phyloP scores from a whole-genome alignment of 2,888 invertebrate species.

The Notocelia uddmanniana region DNA sequence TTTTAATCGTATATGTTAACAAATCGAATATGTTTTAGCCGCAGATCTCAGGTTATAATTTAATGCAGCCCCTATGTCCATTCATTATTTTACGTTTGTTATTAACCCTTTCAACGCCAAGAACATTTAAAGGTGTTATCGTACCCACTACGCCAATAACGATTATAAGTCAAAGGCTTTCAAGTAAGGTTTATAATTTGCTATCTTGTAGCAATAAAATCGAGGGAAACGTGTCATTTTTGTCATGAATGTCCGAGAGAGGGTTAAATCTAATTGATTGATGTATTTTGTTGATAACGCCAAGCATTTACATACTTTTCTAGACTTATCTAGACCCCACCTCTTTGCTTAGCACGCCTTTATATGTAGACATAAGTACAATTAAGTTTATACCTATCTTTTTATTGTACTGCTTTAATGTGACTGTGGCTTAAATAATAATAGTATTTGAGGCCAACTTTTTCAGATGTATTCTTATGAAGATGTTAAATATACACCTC shows the following conservation, averaged over 20 bases:
- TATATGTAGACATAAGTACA: conserved; percentile 30
- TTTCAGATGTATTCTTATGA: conserved; percentile 38
- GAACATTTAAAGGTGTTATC: neutral
- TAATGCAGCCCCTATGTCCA: neutral
- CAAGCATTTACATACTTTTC: conserved; percentile 11
- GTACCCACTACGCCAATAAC: neutral
- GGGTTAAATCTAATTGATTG: conserved; percentile 7
- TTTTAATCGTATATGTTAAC: neutral
- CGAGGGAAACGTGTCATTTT: neutral
- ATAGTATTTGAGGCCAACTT: conserved; percentile 31
- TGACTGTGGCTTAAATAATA: conserved; percentile 29
- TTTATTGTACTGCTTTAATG: conserved; percentile 27
- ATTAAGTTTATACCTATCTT: conserved; percentile 2
- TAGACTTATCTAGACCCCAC: conserved; percentile 27
- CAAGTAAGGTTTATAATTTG: neutral
- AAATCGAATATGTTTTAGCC: conserved; percentile 11
- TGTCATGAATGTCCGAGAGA: neutral
- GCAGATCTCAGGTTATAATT: neutral
- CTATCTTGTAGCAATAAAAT: neutral
- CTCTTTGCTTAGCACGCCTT: conserved; percentile 31
- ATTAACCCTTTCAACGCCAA: neutral
- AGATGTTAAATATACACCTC: conserved; percentile 34
- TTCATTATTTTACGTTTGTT: neutral
- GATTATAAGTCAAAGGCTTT: neutral
- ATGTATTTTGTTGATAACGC: neutral